Conservation (phyloP, 2,797 vertebrate species). For the Semaprochilodus insignis region DNA sequence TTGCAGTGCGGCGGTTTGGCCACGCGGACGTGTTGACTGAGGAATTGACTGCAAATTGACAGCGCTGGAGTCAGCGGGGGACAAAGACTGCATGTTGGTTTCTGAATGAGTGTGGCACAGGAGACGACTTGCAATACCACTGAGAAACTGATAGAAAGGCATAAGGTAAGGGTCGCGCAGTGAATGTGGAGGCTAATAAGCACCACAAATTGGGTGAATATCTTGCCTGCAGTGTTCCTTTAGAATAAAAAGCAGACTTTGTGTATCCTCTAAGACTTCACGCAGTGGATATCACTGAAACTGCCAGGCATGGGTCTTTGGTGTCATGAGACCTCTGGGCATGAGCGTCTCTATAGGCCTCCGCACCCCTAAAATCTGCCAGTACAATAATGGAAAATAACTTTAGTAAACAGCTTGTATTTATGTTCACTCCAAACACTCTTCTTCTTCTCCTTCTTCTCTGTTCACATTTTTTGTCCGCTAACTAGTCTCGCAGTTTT, state of each 20-base stretch:
- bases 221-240: constrained; percentile 12
- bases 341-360: no score
- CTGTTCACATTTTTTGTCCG: no score
- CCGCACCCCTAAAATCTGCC: no score
- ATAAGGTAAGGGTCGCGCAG: constrained; percentile 18
- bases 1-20: constrained; percentile 21
- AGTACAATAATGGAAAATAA: no score
- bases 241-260: background rate
- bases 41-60: constrained; percentile 49
- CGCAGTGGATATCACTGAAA: background rate
- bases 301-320: background rate
- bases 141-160: constrained; percentile 36
- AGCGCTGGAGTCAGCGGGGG: constrained; percentile 21
- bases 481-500: no score
- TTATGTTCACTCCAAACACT: no score
- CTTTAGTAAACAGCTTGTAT: no score
- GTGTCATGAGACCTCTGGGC: background rate
- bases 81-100: constrained; percentile 35
- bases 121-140: constrained; percentile 8
- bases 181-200: constrained; percentile 11
- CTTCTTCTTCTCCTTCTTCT: no score
- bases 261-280: background rate
- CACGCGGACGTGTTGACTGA: constrained; percentile 13
- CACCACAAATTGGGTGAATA: background rate
- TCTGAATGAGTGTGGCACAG: constrained; percentile 33